These are phyloP conservation scores for Whitmania pigra DNA, from an alignment of 1,140 invertebrate genomes.

Conservation along the genomic window DNA sequence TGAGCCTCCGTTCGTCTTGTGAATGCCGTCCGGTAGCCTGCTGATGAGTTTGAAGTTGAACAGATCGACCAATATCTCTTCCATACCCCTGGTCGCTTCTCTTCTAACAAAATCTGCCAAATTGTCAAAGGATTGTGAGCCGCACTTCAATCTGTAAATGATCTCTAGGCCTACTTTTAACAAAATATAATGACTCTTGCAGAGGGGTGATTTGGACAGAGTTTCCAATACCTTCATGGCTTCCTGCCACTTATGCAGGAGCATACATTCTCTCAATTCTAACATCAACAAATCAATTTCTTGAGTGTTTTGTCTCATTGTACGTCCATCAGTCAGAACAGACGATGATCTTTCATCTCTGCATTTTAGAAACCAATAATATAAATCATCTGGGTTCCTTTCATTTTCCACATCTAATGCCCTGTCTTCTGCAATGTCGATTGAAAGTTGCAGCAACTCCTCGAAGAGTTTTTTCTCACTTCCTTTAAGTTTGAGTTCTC, in stretches of 20 bases:
- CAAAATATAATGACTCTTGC: background rate
- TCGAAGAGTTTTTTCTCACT: background rate
- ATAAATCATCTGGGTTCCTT: background rate
- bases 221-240: background rate
- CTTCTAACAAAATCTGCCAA: background rate
- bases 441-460: background rate
- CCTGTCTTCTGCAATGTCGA: background rate
- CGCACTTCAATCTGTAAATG: background rate
- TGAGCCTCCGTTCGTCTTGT: background rate
- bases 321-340: no score
- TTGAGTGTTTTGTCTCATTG: background rate
- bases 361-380: background rate
- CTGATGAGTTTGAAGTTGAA: background rate
- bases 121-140: background rate
- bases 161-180: background rate
- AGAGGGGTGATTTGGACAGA: background rate
- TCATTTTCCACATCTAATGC: background rate
- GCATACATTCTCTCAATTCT: conserved; percentile 2
- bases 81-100: background rate
- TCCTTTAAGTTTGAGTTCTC: no score
- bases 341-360: background rate
- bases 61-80: background rate
- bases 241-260: background rate
- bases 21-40: background rate
- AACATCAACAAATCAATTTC: background rate